These are phyloP conservation scores for Acrossocheilus wenchowensis DNA, from an alignment of 2,797 vertebrate species.

Conservation along the genomic window DNA sequence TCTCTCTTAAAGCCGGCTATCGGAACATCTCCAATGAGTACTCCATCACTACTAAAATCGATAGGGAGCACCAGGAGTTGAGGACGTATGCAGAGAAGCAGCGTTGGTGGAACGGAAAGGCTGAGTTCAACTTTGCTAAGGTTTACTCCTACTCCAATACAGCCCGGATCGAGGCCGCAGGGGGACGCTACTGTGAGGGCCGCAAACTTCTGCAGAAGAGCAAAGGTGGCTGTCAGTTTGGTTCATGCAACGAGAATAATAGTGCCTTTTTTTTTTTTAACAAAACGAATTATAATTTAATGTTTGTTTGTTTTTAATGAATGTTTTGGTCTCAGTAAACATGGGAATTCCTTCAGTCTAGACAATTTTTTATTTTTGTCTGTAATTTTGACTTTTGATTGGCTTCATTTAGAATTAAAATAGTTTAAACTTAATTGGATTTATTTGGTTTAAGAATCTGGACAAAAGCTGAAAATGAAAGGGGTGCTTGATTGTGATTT, in stretches of 20 bases:
- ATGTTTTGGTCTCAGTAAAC: not conserved
- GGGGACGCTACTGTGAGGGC: conserved; percentile 87
- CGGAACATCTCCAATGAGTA: conserved; percentile 94
- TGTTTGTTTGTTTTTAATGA: not conserved
- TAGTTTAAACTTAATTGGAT: not conserved
- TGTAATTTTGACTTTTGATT: not conserved
- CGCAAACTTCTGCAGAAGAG: conserved; percentile 86
- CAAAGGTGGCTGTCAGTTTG: conserved; percentile 74
- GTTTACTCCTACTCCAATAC: conserved; percentile 85
- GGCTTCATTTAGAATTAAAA: not conserved
- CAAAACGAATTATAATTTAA: not conserved
- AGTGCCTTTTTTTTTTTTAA: not conserved
- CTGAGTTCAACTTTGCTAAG: conserved; percentile 88
- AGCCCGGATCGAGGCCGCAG: conserved; percentile 84
- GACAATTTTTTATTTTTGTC: not conserved
- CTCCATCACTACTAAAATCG: conserved; percentile 92
- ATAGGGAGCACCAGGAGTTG: conserved; percentile 87
- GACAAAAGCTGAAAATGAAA: not conserved
- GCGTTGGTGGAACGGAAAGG: conserved; percentile 92
- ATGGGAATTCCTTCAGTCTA: not conserved
- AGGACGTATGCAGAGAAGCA: conserved; percentile 83
- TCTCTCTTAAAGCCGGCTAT: conserved; percentile 77
- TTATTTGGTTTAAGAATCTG: not conserved
- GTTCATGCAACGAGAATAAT: not conserved
- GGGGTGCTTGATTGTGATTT: no score